Evolutionary conservation across 1,140 invertebrate genomes (phyloP), one percentile per base, ranked within the genome.

Genomic region (Anastrepha obliqua): DNA sequence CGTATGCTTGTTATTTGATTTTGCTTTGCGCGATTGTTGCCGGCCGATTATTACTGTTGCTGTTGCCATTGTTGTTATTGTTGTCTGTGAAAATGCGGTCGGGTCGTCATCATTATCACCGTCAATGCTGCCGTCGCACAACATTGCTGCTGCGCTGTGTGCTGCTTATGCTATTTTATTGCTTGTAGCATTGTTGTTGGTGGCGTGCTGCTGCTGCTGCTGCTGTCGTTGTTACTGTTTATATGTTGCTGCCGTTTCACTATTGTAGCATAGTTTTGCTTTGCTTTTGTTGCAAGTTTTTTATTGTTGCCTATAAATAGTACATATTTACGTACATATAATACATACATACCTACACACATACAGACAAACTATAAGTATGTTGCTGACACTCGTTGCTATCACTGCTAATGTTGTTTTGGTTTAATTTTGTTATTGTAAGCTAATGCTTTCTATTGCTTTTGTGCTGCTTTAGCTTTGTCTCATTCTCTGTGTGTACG

Each of bases 1-100:
- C 81, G 11, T 13, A 59, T 15, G 39, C 4, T 55, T 55, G 6
- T 55, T 55, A 11, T 44, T 65, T 47, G 17, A 42, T 44, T 44
- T 74, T 74, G 29, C 51, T 42, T 42, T 62, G 58, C n/a, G 42
- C 47, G n/a, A n/a, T n/a, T 60, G 64, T 58, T 58, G 86, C 42
- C 47, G 47, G 29, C 29, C 65, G 51, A 20, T 51, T 88, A 17
- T 74, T 88, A 87, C 65, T 89, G 78, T 74, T 88, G 67, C 70
- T 88, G 64, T 78, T 86, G 39, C 78, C 88, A 85, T 78, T 89
- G 74, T 86, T 58, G n/a, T 44, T 89, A 70, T 59, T 78, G 87
- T 44, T 60, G 51, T 81, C 74, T 42, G n/a, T 81, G 67, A 74
- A 74, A 74, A 74, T 74, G 67, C 67, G 67, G 67, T 44, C 67